Evolutionary conservation across 2,113 vertebrate species (phyloP).

Genomic region (Phainopepla nitens): DNA sequence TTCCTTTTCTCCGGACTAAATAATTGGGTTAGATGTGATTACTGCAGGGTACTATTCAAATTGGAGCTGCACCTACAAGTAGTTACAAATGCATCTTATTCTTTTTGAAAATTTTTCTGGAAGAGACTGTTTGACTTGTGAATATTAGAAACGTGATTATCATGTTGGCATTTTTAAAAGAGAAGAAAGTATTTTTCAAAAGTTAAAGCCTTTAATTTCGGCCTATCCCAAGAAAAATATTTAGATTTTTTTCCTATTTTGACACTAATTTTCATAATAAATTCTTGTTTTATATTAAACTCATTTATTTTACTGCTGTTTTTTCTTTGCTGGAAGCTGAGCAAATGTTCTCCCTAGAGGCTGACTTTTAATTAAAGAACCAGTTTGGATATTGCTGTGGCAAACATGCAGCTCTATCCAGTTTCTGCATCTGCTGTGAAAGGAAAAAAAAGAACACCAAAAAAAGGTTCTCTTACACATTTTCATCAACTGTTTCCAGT

Average conservation of each 20-base stretch:
- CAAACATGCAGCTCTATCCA: neutral
- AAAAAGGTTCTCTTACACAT: neutral
- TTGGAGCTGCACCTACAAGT: neutral
- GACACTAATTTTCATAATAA: slow-evolving; percentile 9
- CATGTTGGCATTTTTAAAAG: neutral
- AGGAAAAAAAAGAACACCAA: neutral
- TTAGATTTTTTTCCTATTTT: neutral
- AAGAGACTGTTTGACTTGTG: neutral
- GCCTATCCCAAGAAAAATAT: neutral
- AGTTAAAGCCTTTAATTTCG: neutral
- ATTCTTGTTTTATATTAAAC: slow-evolving; percentile 17
- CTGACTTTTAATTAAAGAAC: slow-evolving; percentile 41
- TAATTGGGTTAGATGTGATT: neutral
- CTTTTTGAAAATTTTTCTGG: neutral
- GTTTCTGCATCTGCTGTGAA: neutral
- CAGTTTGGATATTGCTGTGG: slow-evolving; percentile 22
- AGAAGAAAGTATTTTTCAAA: neutral
- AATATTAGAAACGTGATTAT: neutral
- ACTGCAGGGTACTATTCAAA: neutral
- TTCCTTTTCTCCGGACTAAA: neutral
- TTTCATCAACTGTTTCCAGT: neutral
- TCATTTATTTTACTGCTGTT: neutral
- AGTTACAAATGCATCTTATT: neutral
- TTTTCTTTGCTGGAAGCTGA: neutral
- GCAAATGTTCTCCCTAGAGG: neutral